phyloP scores from a whole-genome alignment of 2,797 vertebrate genomes.

The Lacerta bilineata region DNA sequence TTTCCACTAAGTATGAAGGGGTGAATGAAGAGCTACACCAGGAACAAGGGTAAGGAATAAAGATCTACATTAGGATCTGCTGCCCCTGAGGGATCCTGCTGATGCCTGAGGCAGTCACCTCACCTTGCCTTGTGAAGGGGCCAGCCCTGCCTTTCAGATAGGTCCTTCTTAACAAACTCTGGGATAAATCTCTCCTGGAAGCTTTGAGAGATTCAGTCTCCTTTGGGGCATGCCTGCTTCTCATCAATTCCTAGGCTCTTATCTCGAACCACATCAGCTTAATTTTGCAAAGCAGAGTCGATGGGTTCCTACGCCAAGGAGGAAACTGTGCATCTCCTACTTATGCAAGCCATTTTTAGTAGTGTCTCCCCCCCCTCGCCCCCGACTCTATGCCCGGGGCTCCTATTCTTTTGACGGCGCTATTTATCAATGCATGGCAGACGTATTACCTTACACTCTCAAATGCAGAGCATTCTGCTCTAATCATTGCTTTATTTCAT shows the following conservation, averaged over 20 bases:
- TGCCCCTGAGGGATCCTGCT: no score
- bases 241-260: slow-evolving; percentile 56
- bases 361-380: slow-evolving; percentile 30
- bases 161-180: neutral
- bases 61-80: no score
- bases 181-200: accelerated
- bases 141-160: neutral
- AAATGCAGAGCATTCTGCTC: slow-evolving; percentile 36
- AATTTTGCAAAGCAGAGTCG: slow-evolving; percentile 68
- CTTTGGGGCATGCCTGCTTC: slow-evolving; percentile 53
- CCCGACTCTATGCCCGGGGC: slow-evolving; percentile 55
- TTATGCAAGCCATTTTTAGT: slow-evolving; percentile 67
- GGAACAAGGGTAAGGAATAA: no score
- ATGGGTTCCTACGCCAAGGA: neutral
- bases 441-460: slow-evolving; percentile 53
- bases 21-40: no score
- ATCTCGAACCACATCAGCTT: slow-evolving; percentile 61
- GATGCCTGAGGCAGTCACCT: no score
- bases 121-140: no score
- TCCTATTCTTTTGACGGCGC: slow-evolving; percentile 59
- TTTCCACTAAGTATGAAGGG: no score
- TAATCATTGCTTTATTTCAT: slow-evolving; percentile 55
- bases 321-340: slow-evolving; percentile 68
- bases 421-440: slow-evolving; percentile 65
- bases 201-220: slow-evolving; percentile 41